These are phyloP conservation scores for Augochlora pura DNA, from an alignment of 1,140 invertebrate genomes.

Conservation along the genomic window DNA sequence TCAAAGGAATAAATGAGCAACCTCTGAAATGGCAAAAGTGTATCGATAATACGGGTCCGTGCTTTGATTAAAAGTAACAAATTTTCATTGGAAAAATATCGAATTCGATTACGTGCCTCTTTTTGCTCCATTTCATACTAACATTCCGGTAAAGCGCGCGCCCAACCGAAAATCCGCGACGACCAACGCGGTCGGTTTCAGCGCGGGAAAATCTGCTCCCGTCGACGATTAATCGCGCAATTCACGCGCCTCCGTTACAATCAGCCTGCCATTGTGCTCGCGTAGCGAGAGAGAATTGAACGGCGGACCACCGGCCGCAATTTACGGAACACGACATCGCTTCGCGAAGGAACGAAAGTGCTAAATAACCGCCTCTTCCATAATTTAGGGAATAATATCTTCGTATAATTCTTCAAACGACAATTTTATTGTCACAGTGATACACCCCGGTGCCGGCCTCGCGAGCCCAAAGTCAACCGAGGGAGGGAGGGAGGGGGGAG, in stretches of 20 bases:
- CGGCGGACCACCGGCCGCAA: too few species aligned
- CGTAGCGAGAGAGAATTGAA: too few species aligned
- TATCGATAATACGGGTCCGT: too few species aligned
- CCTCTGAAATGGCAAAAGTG: too few species aligned
- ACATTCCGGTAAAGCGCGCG: constrained; percentile 18
- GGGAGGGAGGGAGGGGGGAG: too few species aligned
- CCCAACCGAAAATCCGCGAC: constrained; percentile 26
- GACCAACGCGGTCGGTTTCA: background rate
- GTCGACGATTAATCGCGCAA: background rate
- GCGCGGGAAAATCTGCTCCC: background rate
- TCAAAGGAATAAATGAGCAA: too few species aligned
- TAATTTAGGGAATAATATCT: constrained; percentile 15
- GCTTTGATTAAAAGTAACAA: too few species aligned
- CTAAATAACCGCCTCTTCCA: constrained; percentile 2
- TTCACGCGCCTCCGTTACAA: background rate
- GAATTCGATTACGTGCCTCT: too few species aligned
- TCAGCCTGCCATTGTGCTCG: too few species aligned
- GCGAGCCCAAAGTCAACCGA: too few species aligned
- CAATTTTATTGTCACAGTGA: constrained; percentile 33
- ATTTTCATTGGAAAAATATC: too few species aligned
- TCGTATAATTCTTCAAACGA: constrained; percentile 28
- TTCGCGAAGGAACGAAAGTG: background rate
- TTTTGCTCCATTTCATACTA: too few species aligned
- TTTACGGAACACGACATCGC: background rate
- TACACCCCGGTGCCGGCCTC: constrained; percentile 7